Evolutionary conservation across 2,888 invertebrate genomes (phyloP), one percentile per base, ranked within the genome.

Genomic region (Papilio demoleus): DNA sequence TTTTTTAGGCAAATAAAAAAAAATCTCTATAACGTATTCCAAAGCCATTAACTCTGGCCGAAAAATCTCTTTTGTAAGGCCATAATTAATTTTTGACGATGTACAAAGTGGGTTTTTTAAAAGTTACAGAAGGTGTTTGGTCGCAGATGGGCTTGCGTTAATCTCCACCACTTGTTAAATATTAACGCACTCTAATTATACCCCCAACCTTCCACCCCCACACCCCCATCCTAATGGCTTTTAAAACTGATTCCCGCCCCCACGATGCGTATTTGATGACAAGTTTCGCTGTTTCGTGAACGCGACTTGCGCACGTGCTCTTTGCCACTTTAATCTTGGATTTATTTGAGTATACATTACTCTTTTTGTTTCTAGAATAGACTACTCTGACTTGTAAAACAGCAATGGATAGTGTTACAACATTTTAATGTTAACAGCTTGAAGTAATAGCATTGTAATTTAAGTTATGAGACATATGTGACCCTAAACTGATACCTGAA

Each of bases 141-240:
- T 70, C 91, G 77, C 92, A 92, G 89, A 87, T 91, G 92, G 83
- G 77, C 76, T 72, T 77, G 77, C 86, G 87, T 84, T 92, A 92
- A 92, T 92, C 92, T 80, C 81, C 79, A 81, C 80, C 85, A 92
- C 92, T 92, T 92, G 91, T 92, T 92, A 92, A 92, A 92, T 92
- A 92, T 92, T 92, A 92, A 92, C 88, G 92, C 87, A 84, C 85
- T 87, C 89, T 92, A 92, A 92, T 92, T 92, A 92, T 90, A 83
- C 81, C 82, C 82, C 81, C 85, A 80, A 76, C 77, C 71, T 75
- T 71, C 75, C 76, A 76, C 76, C 67, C 76, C 77, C 79, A 82
- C 75, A 72, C 78, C 75, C 78, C 84, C 86, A 73, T 77, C 88
- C 90, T 92, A 92, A 92, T 92, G 92, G 92, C 88, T 92, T 92